These are phyloP conservation scores for Upupa epops DNA, from an alignment of 2,113 vertebrate genomes.

Conservation along the genomic window DNA sequence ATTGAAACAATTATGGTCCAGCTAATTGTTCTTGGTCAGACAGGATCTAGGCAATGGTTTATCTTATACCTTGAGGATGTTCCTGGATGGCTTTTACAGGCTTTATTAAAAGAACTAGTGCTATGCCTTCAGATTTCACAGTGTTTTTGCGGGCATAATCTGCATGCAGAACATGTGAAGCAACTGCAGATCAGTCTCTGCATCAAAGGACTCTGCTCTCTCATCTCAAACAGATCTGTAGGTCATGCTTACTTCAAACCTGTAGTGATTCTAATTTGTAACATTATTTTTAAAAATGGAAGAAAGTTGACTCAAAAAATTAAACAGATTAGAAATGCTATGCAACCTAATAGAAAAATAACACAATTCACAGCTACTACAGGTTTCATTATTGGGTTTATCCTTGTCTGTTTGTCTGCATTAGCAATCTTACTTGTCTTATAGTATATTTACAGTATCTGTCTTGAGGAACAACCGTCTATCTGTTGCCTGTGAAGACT, in stretches of 20 bases:
- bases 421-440: neutral
- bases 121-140: neutral
- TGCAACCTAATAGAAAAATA: neutral
- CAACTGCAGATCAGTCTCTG: neutral
- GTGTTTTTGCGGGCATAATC: neutral
- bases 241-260: neutral
- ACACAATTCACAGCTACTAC: neutral
- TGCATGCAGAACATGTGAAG: neutral
- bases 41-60: neutral
- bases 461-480: neutral
- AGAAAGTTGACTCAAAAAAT: neutral
- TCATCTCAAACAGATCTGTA: neutral
- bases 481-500: accelerated
- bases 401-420: neutral
- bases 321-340: neutral
- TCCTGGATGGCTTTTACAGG: neutral
- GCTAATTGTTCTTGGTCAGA: neutral
- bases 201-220: neutral
- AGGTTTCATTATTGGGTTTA: accelerated
- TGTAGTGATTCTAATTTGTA: neutral
- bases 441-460: neutral
- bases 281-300: neutral
- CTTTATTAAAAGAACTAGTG: neutral
- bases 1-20: neutral
- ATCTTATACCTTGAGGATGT: neutral